Base-by-base conservation (phyloP, 1,140 invertebrate species). In the Drosophila subobscura region DNA sequence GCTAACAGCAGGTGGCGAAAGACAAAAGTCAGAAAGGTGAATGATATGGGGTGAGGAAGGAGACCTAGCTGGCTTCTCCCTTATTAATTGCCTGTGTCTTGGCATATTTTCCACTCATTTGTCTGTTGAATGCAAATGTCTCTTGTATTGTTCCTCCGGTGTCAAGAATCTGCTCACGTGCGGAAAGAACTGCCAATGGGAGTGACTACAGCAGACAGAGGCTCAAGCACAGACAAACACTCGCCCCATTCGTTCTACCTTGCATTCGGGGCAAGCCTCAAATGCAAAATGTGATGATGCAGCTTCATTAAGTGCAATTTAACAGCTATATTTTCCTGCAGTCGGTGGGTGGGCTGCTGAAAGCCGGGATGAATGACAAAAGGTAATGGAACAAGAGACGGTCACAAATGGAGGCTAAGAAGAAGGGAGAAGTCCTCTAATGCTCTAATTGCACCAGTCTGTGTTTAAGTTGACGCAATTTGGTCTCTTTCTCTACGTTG, bases 211-310 rank as follows among this genome's bases (percentile, higher is more conserved):
- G 58, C 29, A 60, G 65, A 41, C 41, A 45, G 33, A 41, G 33
- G 33, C 33, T 12, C 33, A 12, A 10, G 33, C 33, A 37, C 33
- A 37, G 33, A 37, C 33, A 37, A 37, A 37, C 33, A 49, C 33
- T 14, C 10, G 8, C 3, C 4, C 22, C 22, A 46, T 12, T 16
- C 10, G 5, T 37, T 25, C 45, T 5, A 3, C 57, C 20, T 7
- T 7, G 29, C 33, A 46, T 47, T 52, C 42, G 44, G 23, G 46
- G 45, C 46, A 40, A 49, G 49, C 47, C 58, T 80, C 67, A 81
- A 86, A 85, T 85, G 80, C 80, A 85, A 86, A 85, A 85, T 85
- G 77, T 85, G 80, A 85, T 85, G 81, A 85, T 85, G 80, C 80
- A 86, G 80, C 80, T 85, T 85, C 80, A 86, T 85, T 85, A 85